These are phyloP conservation scores for Dorcus hopei DNA, from an alignment of 2,888 invertebrate genomes.

Conservation along the genomic window DNA sequence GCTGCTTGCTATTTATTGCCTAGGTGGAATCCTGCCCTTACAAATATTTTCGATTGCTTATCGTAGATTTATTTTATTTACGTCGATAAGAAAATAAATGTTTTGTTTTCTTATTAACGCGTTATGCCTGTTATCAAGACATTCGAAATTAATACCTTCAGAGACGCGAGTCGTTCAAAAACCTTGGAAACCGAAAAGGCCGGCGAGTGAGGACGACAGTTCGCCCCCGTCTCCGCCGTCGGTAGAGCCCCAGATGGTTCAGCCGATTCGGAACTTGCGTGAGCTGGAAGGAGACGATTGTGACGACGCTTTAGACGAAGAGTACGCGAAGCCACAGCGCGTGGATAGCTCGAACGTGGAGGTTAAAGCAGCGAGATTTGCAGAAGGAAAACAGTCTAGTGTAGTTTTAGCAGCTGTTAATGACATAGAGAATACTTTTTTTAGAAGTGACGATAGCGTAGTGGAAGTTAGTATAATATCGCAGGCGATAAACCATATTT, in stretches of 20 bases:
- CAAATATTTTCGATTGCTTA: too few species aligned
- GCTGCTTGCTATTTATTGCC: too few species aligned
- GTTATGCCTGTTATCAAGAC: too few species aligned
- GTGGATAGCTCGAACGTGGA: background rate
- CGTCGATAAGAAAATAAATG: too few species aligned
- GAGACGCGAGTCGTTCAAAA: conserved; percentile 33
- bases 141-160: conserved; percentile 5
- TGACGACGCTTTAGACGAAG: background rate
- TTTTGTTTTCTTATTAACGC: too few species aligned
- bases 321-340: background rate
- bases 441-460: conserved; percentile 25
- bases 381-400: conserved; percentile 8
- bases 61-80: too few species aligned
- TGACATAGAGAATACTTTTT: conserved; percentile 38
- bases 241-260: background rate
- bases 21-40: too few species aligned
- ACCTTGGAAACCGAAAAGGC: conserved; percentile 37
- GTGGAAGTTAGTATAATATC: conserved; percentile 34
- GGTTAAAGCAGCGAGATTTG: background rate
- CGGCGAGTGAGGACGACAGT: background rate
- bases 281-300: conserved; percentile 8
- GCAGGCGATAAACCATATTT: conserved; percentile 39
- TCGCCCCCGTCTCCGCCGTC: conserved; percentile 5
- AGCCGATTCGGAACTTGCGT: conserved; percentile 11
- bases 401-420: conserved; percentile 35